Evolutionary conservation across 2,888 invertebrate species (phyloP), one percentile per base, ranked within the genome.

Genomic region (Steinernema hermaphroditum): DNA sequence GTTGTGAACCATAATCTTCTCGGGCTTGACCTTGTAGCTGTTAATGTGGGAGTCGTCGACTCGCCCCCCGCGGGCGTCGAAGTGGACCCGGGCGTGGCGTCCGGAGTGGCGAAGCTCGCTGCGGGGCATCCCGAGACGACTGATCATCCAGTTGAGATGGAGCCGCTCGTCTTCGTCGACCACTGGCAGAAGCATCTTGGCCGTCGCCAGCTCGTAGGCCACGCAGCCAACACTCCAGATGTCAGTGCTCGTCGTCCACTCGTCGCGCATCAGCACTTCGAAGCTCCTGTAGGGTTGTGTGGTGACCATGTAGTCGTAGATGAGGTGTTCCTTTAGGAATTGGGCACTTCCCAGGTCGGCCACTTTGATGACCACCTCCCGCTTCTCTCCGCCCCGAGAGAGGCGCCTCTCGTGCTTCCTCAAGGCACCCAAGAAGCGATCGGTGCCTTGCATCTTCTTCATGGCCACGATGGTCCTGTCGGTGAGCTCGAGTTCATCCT

Each of bases 171-270:
- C 46, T 19, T 46, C n/a, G 19, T 16, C 19, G 46, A 6, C 46
- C 46, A 16, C 46, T 16, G 46, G 46, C 8, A 46, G 4, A 4
- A 46, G 46, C 8, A 46, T 46, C 8, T n/a, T 6, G n/a, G 8
- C 46, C n/a, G 46, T 46, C 46, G 46, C 46, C 46, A 46, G n/a
- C 46, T 46, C 46, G 46, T n/a, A 46, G n/a, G 46, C 46, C n/a
- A 46, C 4, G 46, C 46, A 46, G n/a, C 46, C 46, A 19, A 46
- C 8, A n/a, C 46, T 46, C 46, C 46, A 46, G n/a, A 46, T 46
- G 46, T 46, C 46, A 6, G 46, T 46, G 2, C 4, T 46, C 46
- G 19, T 16, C 16, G n/a, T 19, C 46, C 46, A 46, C 6, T 6
- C n/a, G 46, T 16, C 46, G 4, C 46, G 2, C 46, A 46, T 46